phyloP scores from a whole-genome alignment of 2,113 vertebrate species.

The Varanus salvator region DNA sequence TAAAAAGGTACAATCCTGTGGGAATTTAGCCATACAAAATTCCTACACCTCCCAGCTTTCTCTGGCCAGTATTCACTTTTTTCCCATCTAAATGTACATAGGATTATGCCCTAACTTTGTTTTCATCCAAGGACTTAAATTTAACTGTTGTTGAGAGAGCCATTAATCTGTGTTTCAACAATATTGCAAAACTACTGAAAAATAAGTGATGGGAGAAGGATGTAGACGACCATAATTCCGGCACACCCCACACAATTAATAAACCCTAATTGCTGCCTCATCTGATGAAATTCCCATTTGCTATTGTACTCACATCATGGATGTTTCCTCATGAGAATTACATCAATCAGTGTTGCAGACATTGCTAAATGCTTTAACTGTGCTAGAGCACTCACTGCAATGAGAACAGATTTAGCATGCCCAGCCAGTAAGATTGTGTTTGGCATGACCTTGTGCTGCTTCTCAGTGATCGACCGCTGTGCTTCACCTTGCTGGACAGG shows the following conservation, averaged over 20 bases:
- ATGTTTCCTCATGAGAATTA: not conserved
- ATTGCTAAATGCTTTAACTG: not conserved
- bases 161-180: not conserved
- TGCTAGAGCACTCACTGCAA: not conserved
- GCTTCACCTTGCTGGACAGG: not conserved
- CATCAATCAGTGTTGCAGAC: constrained; percentile 8
- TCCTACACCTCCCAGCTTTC: too few species aligned
- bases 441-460: not conserved
- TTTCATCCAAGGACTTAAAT: not conserved
- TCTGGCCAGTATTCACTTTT: too few species aligned
- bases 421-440: not conserved
- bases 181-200: not conserved
- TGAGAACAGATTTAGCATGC: not conserved
- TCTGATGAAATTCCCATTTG: not conserved
- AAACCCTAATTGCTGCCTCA: constrained; percentile 1
- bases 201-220: not conserved
- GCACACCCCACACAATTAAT: not conserved
- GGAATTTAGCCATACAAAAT: too few species aligned
- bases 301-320: not conserved
- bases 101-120: not conserved
- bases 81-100: too few species aligned
- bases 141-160: not conserved
- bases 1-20: not conserved
- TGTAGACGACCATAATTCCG: not conserved
- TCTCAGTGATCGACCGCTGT: not conserved